Base-by-base conservation (phyloP, 2,888 invertebrate genomes). In the Drosophila rubida region DNA sequence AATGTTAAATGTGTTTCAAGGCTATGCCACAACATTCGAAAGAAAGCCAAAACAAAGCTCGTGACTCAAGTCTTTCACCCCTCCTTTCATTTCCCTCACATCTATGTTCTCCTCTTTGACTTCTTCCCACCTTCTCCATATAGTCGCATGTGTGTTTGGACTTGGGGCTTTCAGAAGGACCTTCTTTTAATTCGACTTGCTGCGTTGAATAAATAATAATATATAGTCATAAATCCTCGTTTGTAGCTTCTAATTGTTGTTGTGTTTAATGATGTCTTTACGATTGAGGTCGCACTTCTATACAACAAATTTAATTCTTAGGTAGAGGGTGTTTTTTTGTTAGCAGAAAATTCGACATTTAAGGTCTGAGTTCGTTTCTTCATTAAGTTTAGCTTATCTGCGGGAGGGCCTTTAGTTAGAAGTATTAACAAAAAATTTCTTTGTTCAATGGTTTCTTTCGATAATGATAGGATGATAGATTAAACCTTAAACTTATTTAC, bases 1-100 rank as follows among this genome's bases (percentile, higher is more conserved):
- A 71, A 74, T 83, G 62, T 69, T 63, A 68, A 70, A 79, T 71
- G 75, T 84, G 78, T 80, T 87, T 87, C 81, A 81, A 81, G 81
- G 81, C 81, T 83, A 61, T 46, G 64, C 32, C 46, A 57, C 51
- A 78, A 61, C 35, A 67, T 59, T 62, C 19, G 14, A 46, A 61
- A 44, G 25, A 69, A 68, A 68, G 76, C 73, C 79, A 77, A 69
- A 75, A 62, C 87, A 75, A 77, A 84, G 45, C 41, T 23, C 45
- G 22, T 60, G 73, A 65, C 70, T 74, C 77, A 70, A 68, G 69
- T 53, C 44, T 39, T 45, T 9, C 9, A 49, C 23, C 16, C 41
- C 22, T 44, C 7, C 46, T 46, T 14, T 9, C 27, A 8, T 9
- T n/a, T 5, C 7, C 8, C 19, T 9, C 11, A 23, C 9, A 23